Evolutionary conservation across 2,113 vertebrate species (phyloP).

Genomic region (Piprites chloris): DNA sequence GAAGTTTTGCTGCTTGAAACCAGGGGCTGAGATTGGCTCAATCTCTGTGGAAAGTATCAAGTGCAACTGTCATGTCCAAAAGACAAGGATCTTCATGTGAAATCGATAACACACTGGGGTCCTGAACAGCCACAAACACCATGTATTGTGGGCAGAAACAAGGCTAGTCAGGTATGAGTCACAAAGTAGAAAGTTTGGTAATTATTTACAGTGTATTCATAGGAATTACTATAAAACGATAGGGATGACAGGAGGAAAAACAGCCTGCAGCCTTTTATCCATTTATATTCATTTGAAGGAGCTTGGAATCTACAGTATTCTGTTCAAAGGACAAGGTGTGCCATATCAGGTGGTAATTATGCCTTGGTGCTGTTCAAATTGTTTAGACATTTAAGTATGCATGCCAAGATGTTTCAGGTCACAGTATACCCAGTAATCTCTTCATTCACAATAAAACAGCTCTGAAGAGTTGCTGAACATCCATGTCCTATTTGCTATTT

Average conservation of each 20-base stretch:
- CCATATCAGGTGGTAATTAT: conserved; percentile 40
- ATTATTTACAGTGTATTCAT: neutral
- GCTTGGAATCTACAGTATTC: neutral
- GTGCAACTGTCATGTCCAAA: neutral
- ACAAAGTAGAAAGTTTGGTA: conserved; percentile 34
- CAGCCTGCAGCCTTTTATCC: neutral
- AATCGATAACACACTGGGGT: neutral
- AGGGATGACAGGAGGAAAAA: neutral
- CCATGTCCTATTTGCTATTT: neutral
- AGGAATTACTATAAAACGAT: conserved; percentile 57
- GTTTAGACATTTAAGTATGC: conserved; percentile 43
- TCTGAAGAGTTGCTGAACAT: conserved; percentile 15
- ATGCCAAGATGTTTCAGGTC: conserved; percentile 34
- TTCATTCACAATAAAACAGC: conserved; percentile 4
- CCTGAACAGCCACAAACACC: neutral
- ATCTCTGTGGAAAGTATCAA: neutral
- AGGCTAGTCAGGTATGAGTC: conserved; percentile 33
- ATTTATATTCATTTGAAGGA: neutral
- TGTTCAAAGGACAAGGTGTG: conserved; percentile 11
- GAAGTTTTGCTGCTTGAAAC: neutral
- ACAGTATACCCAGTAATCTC: neutral
- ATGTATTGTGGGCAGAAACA: neutral
- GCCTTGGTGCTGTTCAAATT: conserved; percentile 34
- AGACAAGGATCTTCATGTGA: neutral
- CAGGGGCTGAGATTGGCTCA: neutral